A percentile compares a stretch with the other conserved stretches of the same genome.
Evolutionary conservation across 2,797 vertebrate genomes (phyloP).

Genomic region (Nannoperca obscura): DNA sequence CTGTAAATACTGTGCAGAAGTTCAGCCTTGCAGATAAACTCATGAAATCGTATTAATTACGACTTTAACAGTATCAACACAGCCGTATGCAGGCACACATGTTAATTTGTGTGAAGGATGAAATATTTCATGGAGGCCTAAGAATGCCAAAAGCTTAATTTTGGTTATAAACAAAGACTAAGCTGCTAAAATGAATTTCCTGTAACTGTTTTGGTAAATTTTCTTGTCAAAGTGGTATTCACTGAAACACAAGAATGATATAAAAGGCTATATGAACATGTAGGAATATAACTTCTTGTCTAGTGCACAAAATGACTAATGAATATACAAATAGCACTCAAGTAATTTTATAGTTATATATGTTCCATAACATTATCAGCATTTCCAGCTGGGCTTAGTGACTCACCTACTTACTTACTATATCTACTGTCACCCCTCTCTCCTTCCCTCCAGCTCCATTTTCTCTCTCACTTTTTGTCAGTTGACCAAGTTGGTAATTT

Average conservation of each 20-base stretch:
- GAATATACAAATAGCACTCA: neutral
- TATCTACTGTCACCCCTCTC: neutral
- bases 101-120: neutral
- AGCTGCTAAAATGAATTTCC: neutral
- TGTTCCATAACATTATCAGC: neutral
- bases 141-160: neutral
- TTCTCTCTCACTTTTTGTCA: neutral
- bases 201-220: neutral
- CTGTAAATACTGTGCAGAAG: conserved; percentile 3
- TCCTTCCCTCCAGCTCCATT: neutral
- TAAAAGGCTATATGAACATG: neutral
- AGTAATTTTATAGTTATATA: neutral
- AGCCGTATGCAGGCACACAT: neutral
- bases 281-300: neutral
- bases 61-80: neutral
- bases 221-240: neutral
- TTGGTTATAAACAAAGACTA: neutral
- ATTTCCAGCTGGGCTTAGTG: neutral
- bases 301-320: neutral
- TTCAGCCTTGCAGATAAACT: neutral
- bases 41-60: neutral
- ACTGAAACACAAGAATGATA: neutral
- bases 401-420: neutral
- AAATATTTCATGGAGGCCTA: neutral
- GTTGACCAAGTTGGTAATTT: neutral